Conservation (phyloP, 2,888 invertebrate species). For the Creontiades dilutus region DNA sequence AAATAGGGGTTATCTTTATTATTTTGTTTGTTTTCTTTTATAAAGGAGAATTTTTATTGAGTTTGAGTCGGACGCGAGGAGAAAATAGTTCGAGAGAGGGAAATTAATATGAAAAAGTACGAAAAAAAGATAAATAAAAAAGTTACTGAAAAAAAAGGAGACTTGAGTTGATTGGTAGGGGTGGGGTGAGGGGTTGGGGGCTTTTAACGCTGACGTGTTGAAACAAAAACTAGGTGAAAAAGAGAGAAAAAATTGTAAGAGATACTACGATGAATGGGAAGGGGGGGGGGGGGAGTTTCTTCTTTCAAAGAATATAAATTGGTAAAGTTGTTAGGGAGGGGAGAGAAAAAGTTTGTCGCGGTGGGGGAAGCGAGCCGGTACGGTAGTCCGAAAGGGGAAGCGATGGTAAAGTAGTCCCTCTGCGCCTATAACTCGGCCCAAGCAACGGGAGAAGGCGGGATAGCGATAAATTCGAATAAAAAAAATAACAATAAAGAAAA, state of each 20-base stretch:
- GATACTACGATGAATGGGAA: neutral
- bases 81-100: neutral
- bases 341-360: neutral
- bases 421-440: slow-evolving; percentile 13
- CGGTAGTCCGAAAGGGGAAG: neutral
- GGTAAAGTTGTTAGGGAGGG: slow-evolving; percentile 24
- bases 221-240: neutral
- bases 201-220: neutral
- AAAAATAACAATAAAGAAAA: neutral
- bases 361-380: neutral
- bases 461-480: slow-evolving; percentile 5
- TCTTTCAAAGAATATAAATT: slow-evolving; percentile 26
- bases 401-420: neutral
- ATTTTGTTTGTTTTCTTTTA: neutral
- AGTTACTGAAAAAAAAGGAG: neutral
- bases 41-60: slow-evolving; percentile 15
- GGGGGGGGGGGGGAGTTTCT: neutral
- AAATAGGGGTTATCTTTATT: neutral
- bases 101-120: slow-evolving; percentile 18
- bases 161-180: neutral
- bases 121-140: neutral
- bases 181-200: neutral
- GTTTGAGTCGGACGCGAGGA: neutral
- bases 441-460: neutral
- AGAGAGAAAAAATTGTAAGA: neutral